Percentiles rank a stretch among this genome's conserved stretches.
Conservation (phyloP, 2,797 vertebrate species). For the Cryptoprocta ferox region DNA sequence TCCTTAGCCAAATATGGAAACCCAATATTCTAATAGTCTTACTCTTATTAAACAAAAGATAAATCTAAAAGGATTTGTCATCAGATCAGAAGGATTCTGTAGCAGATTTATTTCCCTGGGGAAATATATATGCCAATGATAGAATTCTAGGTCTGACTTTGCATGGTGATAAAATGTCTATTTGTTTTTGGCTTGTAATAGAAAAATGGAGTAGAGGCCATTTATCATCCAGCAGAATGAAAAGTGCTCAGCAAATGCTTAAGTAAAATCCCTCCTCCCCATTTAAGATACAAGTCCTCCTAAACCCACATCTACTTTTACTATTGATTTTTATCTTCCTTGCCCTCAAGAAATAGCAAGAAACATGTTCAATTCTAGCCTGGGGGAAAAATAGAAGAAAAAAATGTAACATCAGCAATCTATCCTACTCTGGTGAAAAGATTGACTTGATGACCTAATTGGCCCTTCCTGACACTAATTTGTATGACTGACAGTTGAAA, state of each 20-base stretch:
- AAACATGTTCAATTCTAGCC: neutral
- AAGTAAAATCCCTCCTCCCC: neutral
- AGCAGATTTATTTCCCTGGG: neutral
- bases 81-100: neutral
- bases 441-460: constrained; percentile 28
- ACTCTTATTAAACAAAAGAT: neutral
- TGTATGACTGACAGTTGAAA: constrained; percentile 33
- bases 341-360: constrained; percentile 30
- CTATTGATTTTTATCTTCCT: constrained; percentile 48
- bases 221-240: neutral
- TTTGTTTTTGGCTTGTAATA: neutral
- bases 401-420: neutral
- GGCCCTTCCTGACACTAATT: constrained; percentile 27
- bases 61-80: neutral
- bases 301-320: constrained; percentile 40
- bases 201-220: neutral
- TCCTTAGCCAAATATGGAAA: neutral
- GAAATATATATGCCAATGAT: neutral
- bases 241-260: neutral
- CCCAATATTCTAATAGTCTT: neutral
- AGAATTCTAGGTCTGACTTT: constrained; percentile 10
- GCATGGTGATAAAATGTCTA: neutral
- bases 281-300: neutral
- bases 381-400: neutral
- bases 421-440: neutral